phyloP scores from a whole-genome alignment of 2,113 vertebrate genomes.

The Puma concolor region DNA sequence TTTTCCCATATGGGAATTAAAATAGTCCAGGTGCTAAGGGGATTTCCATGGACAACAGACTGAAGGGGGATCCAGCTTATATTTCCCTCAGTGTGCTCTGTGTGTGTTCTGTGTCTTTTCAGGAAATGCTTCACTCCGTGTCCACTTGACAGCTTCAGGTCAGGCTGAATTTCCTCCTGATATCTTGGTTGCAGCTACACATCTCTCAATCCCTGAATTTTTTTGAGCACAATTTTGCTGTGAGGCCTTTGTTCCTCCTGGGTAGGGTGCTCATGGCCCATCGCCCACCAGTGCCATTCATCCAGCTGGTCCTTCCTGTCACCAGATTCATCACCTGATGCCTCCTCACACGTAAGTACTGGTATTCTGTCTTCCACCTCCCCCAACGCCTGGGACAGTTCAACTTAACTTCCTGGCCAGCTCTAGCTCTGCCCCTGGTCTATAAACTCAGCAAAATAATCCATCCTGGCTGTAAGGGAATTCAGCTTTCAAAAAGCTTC shows the following conservation, averaged over 20 bases:
- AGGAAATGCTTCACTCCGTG: background rate
- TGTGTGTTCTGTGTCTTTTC: too few species aligned
- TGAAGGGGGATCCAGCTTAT: background rate
- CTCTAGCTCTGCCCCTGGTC: background rate
- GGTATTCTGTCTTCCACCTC: background rate
- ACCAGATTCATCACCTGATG: background rate
- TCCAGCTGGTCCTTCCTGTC: background rate
- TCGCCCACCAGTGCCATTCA: background rate
- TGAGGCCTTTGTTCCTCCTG: background rate
- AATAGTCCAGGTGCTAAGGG: background rate
- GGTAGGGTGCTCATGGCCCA: background rate
- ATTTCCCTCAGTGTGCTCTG: background rate
- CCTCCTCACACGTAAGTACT: background rate
- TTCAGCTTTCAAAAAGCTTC: background rate
- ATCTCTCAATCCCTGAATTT: background rate
- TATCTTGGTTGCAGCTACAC: background rate
- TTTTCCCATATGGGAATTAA: background rate
- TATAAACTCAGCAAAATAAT: background rate
- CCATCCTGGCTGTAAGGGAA: background rate
- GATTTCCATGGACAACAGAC: background rate
- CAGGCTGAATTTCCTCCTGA: background rate
- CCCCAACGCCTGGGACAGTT: background rate
- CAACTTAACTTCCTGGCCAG: background rate
- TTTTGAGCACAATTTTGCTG: background rate
- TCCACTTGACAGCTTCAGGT: background rate